Percentiles rank a stretch among this genome's conserved stretches.
phyloP scores from a whole-genome alignment of 2,888 invertebrate species.

The Limnephilus lunatus region DNA sequence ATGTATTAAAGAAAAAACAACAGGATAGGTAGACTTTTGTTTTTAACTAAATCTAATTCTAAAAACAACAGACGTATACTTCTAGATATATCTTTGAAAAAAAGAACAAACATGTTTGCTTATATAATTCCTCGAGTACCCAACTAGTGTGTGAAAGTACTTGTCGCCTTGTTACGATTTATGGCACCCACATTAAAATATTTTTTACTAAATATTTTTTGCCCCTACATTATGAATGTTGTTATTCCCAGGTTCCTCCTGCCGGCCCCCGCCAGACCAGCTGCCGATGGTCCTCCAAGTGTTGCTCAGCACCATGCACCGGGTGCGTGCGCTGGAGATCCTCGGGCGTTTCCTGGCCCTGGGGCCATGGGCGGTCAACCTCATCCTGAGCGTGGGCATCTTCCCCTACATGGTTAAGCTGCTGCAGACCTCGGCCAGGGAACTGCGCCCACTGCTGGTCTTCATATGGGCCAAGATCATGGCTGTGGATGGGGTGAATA shows the following conservation, averaged over 20 bases:
- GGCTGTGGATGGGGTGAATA: conserved; percentile 93
- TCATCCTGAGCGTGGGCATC: conserved; percentile 97
- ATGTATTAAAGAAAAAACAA: too few species aligned
- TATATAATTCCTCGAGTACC: too few species aligned
- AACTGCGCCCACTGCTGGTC: conserved; percentile 93
- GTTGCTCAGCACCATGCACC: conserved; percentile 84
- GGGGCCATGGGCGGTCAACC: conserved; percentile 96
- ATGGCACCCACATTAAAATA: too few species aligned
- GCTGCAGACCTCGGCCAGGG: conserved; percentile 95
- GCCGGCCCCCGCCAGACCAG: conserved; percentile 94
- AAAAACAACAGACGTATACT: too few species aligned
- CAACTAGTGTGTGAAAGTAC: too few species aligned
- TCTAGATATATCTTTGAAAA: too few species aligned
- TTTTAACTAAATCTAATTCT: too few species aligned
- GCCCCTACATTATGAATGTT: neutral
- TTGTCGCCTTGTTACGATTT: too few species aligned
- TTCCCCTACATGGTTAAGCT: conserved; percentile 99
- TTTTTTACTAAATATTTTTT: too few species aligned
- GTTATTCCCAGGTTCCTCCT: conserved; percentile 66
- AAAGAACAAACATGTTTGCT: too few species aligned
- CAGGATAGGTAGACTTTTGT: too few species aligned
- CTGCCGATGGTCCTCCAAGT: conserved; percentile 98
- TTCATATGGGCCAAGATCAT: conserved; percentile 99
- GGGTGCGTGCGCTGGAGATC: conserved; percentile 95
- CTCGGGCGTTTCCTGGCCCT: conserved; percentile 96